Evolutionary conservation across 1,140 invertebrate species (phyloP), one percentile per base, ranked within the genome.

Genomic region (Microplitis mediator): DNA sequence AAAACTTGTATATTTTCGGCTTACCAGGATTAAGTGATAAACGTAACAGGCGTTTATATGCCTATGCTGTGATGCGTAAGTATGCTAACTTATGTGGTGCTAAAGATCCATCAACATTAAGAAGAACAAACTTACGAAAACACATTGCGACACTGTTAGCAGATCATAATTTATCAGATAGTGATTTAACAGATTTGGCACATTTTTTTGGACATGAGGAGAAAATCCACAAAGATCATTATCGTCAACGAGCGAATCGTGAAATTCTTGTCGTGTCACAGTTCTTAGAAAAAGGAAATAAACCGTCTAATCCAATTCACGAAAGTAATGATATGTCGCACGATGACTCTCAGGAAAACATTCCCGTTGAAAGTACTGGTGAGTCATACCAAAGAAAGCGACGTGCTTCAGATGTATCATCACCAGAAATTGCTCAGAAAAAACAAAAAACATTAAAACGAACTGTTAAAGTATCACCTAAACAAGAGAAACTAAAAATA

Each of bases 1-100:
- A 45, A 34, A 74, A 71, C 36, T 54, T 36, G 11, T 74, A 74
- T 45, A 1, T 74, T 3, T 74, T 74, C 51, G 73, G 54, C 11
- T 61, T 74, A 8, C 69, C 54, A 1, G 69, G 69, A 3, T 63
- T 16, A n/a, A 9, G 58, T 2, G 65, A 72, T 23, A 50, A 62
- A 0, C 60, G 63, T 13, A 54, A 54, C n/a, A 52, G 32, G 11
- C 63, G 63, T 64, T 62, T 50, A 9, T 32, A 34, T 1, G 67
- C 60, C 11, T 63, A 60, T 45, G 60, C 36, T 14, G n/a, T 61
- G 3, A 58, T 72, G 64, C 2, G 63, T 45, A 39, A 67, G 60
- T 66, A n/a, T 14, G 51, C 72, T 8, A n/a, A 5, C 3, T 35
- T 39, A 23, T 73, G 72, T n/a, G 72, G 72, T 11, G 72, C 72